phyloP scores from a whole-genome alignment of 2,888 invertebrate species.

The Thera britannica region DNA sequence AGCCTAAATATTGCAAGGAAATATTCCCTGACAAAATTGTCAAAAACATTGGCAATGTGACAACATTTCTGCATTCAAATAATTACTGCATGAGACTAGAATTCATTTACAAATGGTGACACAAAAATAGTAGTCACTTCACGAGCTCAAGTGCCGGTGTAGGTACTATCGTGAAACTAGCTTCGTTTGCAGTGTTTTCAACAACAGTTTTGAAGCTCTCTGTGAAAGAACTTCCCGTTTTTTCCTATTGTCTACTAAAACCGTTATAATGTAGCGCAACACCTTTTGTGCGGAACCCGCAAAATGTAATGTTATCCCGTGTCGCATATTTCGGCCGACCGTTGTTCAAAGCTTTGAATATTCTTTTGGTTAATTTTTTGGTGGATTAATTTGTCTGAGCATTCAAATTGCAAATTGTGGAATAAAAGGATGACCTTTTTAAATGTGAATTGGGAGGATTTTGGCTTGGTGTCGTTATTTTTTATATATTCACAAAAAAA shows the following conservation, averaged over 20 bases:
- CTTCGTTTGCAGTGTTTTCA: not conserved
- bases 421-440: conserved; percentile 72
- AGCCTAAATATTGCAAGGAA: too few species aligned
- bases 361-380: conserved; percentile 76
- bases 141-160: not conserved
- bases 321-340: conserved; percentile 71
- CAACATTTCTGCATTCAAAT: too few species aligned
- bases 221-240: conserved; percentile 7
- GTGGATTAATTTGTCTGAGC: conserved; percentile 81
- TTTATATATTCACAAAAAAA: not conserved
- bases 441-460: conserved; percentile 34
- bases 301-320: conserved; percentile 60
- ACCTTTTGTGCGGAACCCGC: conserved; percentile 32
- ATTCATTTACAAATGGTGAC: not conserved
- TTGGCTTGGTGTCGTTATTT: not conserved
- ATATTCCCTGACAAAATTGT: too few species aligned
- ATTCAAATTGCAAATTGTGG: conserved; percentile 82
- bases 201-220: conserved; percentile 2
- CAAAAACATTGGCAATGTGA: too few species aligned
- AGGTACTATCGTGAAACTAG: not conserved
- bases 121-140: not conserved
- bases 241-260: conserved; percentile 26
- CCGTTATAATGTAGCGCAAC: conserved; percentile 33
- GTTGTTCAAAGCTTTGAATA: conserved; percentile 64
- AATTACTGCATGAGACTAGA: not conserved